Evolutionary conservation across 1,140 invertebrate genomes (phyloP).

Genomic region (Brachionus calyciflorus): DNA sequence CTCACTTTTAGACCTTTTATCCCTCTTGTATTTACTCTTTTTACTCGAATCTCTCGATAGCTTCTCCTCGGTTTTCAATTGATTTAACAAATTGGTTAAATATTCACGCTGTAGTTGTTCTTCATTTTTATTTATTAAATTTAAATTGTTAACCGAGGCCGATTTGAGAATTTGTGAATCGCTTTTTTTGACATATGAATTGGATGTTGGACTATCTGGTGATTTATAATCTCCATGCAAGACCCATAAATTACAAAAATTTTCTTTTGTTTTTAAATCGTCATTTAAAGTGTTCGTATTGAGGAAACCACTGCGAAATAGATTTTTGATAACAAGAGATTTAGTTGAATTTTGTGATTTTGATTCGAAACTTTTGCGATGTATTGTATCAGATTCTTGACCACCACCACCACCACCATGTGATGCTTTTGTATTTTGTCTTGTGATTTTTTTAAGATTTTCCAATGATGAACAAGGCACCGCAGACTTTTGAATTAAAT

Average conservation of each 20-base stretch:
- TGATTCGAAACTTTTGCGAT: background rate
- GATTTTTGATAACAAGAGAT: conserved; percentile 27
- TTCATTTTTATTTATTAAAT: conserved; percentile 20
- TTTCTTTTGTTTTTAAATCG: background rate
- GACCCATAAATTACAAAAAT: conserved; percentile 38
- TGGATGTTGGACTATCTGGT: background rate
- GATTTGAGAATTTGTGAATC: background rate
- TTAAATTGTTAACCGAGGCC: background rate
- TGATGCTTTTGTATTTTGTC: too few species aligned
- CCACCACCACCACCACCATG: too few species aligned
- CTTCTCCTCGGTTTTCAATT: conserved; percentile 5
- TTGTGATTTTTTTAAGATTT: background rate
- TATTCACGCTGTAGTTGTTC: conserved; percentile 39
- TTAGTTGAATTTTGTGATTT: conserved; percentile 20
- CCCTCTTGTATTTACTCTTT: conserved; percentile 18
- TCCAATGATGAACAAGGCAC: background rate
- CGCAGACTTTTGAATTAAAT: too few species aligned
- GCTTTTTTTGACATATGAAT: background rate
- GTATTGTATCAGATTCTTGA: too few species aligned
- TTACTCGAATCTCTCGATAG: background rate
- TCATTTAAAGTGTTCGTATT: background rate
- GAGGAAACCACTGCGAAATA: conserved; percentile 27
- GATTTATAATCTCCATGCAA: conserved; percentile 8
- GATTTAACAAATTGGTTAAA: conserved; percentile 25
- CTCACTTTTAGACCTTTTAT: conserved; percentile 41